Evolutionary conservation across 2,113 vertebrate genomes (phyloP).

Genomic region (Ovibos moschatus): DNA sequence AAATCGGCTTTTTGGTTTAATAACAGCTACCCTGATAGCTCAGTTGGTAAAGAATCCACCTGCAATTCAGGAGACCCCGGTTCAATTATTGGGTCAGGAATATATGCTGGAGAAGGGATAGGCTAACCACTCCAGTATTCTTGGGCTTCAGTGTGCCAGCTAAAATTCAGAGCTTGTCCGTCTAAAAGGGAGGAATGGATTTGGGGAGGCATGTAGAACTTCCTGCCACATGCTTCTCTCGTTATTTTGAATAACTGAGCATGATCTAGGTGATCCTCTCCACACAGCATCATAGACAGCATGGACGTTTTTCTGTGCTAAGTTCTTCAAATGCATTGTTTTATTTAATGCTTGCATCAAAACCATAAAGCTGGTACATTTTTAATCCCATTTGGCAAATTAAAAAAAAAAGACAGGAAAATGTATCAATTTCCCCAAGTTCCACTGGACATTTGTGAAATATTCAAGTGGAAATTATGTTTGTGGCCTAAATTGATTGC

Average conservation of each 20-base stretch:
- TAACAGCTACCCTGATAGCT: background rate
- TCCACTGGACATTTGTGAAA: background rate
- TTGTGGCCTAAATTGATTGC: background rate
- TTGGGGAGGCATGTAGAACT: background rate
- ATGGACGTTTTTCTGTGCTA: background rate
- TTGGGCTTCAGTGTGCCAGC: background rate
- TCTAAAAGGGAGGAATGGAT: background rate
- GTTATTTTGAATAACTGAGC: background rate
- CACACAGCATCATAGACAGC: background rate
- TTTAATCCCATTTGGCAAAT: background rate
- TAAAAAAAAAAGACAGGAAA: background rate
- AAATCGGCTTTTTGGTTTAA: background rate
- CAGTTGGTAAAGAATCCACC: background rate
- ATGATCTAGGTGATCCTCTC: background rate
- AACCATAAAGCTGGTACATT: background rate
- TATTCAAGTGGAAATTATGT: background rate
- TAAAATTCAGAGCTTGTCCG: background rate
- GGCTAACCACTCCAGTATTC: background rate
- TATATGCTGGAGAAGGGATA: background rate
- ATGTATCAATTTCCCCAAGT: background rate
- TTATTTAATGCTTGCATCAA: background rate
- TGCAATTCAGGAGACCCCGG: background rate
- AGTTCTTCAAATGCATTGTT: background rate
- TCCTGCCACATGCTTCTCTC: background rate
- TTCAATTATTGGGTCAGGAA: background rate